Evolutionary conservation across 2,888 invertebrate genomes (phyloP), one percentile per base, ranked within the genome.

Genomic region (Cybosia mesomella): DNA sequence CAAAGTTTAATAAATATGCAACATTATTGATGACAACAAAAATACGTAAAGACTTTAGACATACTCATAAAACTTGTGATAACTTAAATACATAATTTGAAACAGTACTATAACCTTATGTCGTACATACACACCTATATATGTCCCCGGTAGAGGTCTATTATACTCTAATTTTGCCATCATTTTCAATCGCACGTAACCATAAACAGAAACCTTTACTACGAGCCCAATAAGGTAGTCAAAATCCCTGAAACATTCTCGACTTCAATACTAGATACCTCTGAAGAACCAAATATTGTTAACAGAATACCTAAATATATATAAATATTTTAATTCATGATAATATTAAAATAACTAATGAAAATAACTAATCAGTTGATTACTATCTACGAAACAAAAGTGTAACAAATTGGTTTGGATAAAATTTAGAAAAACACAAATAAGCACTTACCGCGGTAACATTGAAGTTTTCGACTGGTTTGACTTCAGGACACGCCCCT

Each of bases 401-500:
- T n/a, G 49, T 8, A 49, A 49, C 49, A 49, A 49, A 49, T 49
- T 49, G n/a, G 49, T 49, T 49, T 49, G 9, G 49, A 49, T 32
- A 28, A 28, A 49, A 10, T n/a, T 58, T 24, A 58, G 53, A 39
- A 55, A 60, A 54, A 61, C 28, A 61, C n/a, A 49, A 28, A 66
- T 9, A 62, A 66, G 58, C 61, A 89, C 89, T 90, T 69, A 90
- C 89, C 68, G 88, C 88, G 28, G 89, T 84, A 2, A 92, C 67
- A 68, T 93, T 89, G 82, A 93, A 92, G 71, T 92, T 89, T 61
- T 87, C 83, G 18, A 92, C 87, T 3, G 91, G 85, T 71, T 90
- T 89, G 49, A 91, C 76, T 0, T 89, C 89, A 13, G 92, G 91
- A 63, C 93, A 93, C 24, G 83, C 78, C 1, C 90, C 91, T 21